phyloP scores from a whole-genome alignment of 2,888 invertebrate genomes.

The Hypomecis atomaria region DNA sequence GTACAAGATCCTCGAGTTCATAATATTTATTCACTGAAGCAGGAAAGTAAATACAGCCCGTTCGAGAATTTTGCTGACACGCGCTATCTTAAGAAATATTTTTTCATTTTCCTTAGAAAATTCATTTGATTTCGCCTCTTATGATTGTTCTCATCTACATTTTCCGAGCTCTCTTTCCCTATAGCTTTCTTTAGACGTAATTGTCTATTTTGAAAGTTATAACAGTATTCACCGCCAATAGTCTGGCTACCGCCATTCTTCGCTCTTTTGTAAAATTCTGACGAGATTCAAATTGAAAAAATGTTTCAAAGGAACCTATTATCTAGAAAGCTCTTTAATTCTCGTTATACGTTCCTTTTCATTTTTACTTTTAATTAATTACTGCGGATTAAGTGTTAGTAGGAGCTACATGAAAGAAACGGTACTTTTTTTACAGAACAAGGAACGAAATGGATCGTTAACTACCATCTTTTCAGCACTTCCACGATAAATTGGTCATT shows the following conservation, averaged over 20 bases:
- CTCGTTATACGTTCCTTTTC: conserved; percentile 14
- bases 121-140: conserved; percentile 57
- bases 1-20: conserved; percentile 11
- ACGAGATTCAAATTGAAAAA: conserved; percentile 26
- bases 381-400: background rate
- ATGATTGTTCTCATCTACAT: conserved; percentile 55
- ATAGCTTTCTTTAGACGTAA: conserved; percentile 46
- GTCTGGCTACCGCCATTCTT: conserved; percentile 25
- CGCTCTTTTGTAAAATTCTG: conserved; percentile 20
- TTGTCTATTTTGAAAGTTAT: conserved; percentile 47
- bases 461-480: no score
- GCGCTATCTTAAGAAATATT: conserved; percentile 50
- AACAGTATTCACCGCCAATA: conserved; percentile 33
- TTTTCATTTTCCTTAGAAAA: conserved; percentile 53
- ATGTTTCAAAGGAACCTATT: conserved; percentile 24
- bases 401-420: background rate
- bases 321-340: conserved; percentile 18
- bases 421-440: no score
- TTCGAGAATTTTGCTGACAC: conserved; percentile 45
- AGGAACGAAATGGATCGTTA: no score
- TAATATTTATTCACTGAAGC: conserved; percentile 34
- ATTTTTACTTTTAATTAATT: conserved; percentile 12
- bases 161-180: conserved; percentile 48
- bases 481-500: no score
- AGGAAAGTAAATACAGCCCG: conserved; percentile 50